Base-by-base conservation (phyloP, 2,888 invertebrate genomes). In the Hemithea aestivaria region DNA sequence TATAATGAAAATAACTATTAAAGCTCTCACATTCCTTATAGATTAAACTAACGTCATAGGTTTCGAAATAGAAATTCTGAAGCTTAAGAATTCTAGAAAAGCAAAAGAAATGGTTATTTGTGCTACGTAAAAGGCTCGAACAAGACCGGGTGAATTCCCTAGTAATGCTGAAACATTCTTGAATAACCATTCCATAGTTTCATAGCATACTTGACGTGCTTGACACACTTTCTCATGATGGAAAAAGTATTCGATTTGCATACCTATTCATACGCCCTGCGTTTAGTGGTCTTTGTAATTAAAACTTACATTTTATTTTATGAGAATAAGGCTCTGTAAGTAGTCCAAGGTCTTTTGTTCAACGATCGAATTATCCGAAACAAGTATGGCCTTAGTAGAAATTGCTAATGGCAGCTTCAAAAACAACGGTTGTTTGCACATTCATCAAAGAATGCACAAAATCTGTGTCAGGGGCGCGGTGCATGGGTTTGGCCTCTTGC, bases 401-500 rank as follows among this genome's bases (percentile, higher is more conserved):
- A 36, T 41, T 41, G 25, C 32, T 36, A 26, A 35, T 26, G 26
- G 26, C 12, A 35, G 30, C 27, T 35, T 38, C 29, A 29, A 37
- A 38, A 38, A 27, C 38, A 24, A 36, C 35, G 12, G 50, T 41
- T 48, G 47, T 54, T 64, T 71, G 69, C 57, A 70, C 65, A 69
- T 66, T 66, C 62, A 70, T 73, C 72, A 73, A 71, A 66, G 39
- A 46, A 16, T 16, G 16, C 5, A 4, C 16, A 37, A 56, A 47
- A 76, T 70, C 64, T 47, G 60, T 73, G 83, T 75, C 82, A 82
- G 69, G 80, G 80, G 63, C 73, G 50, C 44, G 38, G 37, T 51
- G 32, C 46, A 48, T 40, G 26, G 20, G 8, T 35, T 38, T 31
- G 5, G 30, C 30, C 21, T 41, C 24, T 41, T 33, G 20, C 40